phyloP scores from a whole-genome alignment of 2,113 vertebrate genomes.

The Corvus cornix region DNA sequence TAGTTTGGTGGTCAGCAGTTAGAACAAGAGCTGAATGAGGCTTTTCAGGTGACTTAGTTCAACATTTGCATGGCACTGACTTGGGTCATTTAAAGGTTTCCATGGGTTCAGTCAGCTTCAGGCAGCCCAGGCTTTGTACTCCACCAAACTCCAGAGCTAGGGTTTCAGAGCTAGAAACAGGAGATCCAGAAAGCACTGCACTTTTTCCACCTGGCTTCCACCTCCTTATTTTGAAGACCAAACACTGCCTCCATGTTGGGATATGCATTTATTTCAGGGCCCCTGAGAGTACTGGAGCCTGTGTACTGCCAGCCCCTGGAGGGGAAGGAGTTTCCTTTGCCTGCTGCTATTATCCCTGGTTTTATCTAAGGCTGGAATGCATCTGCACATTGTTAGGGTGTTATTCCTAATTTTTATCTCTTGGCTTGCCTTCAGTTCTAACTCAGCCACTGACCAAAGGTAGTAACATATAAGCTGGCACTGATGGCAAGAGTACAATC shows the following conservation, averaged over 20 bases:
- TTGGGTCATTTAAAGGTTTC: not conserved
- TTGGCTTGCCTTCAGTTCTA: not conserved
- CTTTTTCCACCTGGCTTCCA: not conserved
- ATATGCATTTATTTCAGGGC: not conserved
- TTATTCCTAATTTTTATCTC: not conserved
- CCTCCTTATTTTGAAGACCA: not conserved
- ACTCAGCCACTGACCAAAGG: not conserved
- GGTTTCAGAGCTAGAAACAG: not conserved
- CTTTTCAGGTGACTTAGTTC: not conserved
- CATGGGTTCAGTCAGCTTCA: not conserved
- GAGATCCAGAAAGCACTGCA: not conserved
- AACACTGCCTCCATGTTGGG: rapidly evolving
- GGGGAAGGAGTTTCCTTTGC: not conserved
- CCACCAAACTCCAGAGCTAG: not conserved
- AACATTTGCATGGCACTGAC: not conserved
- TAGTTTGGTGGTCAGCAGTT: not conserved
- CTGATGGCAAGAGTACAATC: not conserved
- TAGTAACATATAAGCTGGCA: not conserved
- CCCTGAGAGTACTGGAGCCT: rapidly evolving
- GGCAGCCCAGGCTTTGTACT: not conserved
- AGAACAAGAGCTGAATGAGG: not conserved
- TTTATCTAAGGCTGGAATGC: not conserved
- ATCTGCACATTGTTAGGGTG: not conserved
- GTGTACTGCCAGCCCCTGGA: not conserved
- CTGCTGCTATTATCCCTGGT: rapidly evolving